A percentile compares a stretch with the other conserved stretches of the same genome.
Evolutionary conservation across 2,888 invertebrate genomes (phyloP).

Genomic region (Molorchus minor): DNA sequence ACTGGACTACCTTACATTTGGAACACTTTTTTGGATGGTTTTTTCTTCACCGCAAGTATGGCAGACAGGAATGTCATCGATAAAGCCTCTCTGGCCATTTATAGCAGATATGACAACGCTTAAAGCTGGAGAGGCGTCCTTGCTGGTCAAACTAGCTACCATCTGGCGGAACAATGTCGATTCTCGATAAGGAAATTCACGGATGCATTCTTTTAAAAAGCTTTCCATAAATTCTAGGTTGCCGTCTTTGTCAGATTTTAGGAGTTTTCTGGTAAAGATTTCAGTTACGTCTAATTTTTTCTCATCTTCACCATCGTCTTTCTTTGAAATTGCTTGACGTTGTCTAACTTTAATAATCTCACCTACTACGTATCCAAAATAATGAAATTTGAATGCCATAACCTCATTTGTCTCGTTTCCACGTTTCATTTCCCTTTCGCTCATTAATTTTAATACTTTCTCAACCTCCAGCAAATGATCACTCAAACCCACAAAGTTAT

Average conservation of each 20-base stretch:
- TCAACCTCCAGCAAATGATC: slow-evolving; percentile 79
- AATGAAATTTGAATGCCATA: slow-evolving; percentile 90
- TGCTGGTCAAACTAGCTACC: slow-evolving; percentile 78
- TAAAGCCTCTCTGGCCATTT: slow-evolving; percentile 87
- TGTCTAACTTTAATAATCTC: slow-evolving; percentile 77
- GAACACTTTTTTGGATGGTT: slow-evolving; percentile 93
- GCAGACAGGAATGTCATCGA: slow-evolving; percentile 74
- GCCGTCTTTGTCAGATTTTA: slow-evolving; percentile 79
- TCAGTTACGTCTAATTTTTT: slow-evolving; percentile 77
- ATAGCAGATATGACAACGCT: slow-evolving; percentile 81
- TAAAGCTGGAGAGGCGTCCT: slow-evolving; percentile 76
- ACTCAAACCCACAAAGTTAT: slow-evolving; percentile 74
- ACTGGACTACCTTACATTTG: slow-evolving; percentile 91
- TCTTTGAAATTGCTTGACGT: slow-evolving; percentile 66
- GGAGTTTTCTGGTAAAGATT: slow-evolving; percentile 76
- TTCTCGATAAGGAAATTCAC: slow-evolving; percentile 91
- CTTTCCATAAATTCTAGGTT: slow-evolving; percentile 70
- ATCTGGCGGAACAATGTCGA: slow-evolving; percentile 89
- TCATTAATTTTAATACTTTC: slow-evolving; percentile 83
- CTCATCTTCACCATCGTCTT: slow-evolving; percentile 61
- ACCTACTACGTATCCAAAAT: slow-evolving; percentile 77
- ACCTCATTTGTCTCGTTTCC: slow-evolving; percentile 87
- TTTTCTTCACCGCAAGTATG: slow-evolving; percentile 89
- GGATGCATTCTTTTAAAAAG: slow-evolving; percentile 85
- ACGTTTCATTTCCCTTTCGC: slow-evolving; percentile 86